A percentile compares a stretch with the other conserved stretches of the same genome.
Conservation (phyloP, 2,888 invertebrate genomes). For the Pantelozetes paolii region DNA sequence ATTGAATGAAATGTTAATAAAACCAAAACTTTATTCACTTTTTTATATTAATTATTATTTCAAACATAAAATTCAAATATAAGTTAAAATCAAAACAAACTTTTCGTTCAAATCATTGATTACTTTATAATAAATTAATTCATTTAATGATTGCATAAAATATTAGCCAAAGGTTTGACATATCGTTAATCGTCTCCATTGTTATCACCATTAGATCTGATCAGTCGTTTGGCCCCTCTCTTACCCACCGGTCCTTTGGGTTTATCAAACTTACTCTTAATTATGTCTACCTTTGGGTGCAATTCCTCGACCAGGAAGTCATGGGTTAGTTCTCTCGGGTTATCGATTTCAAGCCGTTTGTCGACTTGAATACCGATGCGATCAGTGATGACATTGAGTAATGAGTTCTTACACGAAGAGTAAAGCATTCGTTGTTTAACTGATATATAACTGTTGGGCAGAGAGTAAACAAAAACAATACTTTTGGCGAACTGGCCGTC, state of each 20-base stretch:
- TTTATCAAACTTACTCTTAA: slow-evolving; percentile 83
- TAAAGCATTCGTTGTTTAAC: slow-evolving; percentile 98
- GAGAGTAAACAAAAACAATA: slow-evolving; percentile 93
- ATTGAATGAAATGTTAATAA: too few species aligned
- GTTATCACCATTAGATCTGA: slow-evolving; percentile 40
- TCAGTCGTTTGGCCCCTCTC: slow-evolving; percentile 79
- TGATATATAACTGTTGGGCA: slow-evolving; percentile 93
- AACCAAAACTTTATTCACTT: too few species aligned
- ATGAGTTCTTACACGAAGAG: slow-evolving; percentile 91
- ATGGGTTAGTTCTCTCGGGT: slow-evolving; percentile 81
- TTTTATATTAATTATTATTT: too few species aligned
- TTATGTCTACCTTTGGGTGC: slow-evolving; percentile 82
- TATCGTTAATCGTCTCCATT: background rate
- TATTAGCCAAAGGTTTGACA: background rate
- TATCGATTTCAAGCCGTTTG: slow-evolving; percentile 89
- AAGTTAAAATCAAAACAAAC: background rate
- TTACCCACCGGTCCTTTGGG: slow-evolving; percentile 87
- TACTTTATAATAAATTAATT: too few species aligned
- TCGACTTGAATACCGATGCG: slow-evolving; percentile 67
- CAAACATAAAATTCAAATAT: background rate
- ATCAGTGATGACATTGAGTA: slow-evolving; percentile 73
- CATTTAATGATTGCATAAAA: slow-evolving; percentile 3
- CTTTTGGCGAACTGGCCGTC: slow-evolving; percentile 85
- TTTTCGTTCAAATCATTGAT: background rate
- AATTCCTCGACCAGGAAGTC: slow-evolving; percentile 85